phyloP scores from a whole-genome alignment of 2,797 vertebrate species.

The Danio jaintianensis region DNA sequence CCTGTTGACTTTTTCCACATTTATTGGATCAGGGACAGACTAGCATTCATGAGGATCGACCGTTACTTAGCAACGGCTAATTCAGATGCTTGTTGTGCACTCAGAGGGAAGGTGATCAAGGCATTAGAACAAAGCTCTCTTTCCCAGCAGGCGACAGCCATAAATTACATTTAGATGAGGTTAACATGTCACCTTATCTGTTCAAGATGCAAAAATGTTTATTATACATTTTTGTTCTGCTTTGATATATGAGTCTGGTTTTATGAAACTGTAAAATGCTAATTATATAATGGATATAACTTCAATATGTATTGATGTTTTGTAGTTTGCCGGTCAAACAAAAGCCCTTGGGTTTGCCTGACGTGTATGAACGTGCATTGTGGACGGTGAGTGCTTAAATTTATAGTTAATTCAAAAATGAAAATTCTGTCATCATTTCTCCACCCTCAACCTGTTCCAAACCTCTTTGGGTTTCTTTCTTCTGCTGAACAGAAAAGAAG shows the following conservation, averaged over 20 bases:
- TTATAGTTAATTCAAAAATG: background rate
- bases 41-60: constrained; percentile 41
- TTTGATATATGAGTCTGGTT: background rate
- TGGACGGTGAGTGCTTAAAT: constrained; percentile 86
- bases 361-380: constrained; percentile 96
- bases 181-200: constrained; percentile 25
- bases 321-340: constrained; percentile 96
- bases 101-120: constrained; percentile 53
- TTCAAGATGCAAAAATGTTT: background rate
- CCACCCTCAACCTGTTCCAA: too few species aligned
- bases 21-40: constrained; percentile 42
- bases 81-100: constrained; percentile 56
- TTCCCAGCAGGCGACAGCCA: constrained; percentile 23
- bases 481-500: too few species aligned
- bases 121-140: constrained; percentile 48
- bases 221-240: background rate
- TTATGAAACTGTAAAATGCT: background rate
- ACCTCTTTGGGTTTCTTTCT: too few species aligned
- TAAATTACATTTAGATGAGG: constrained; percentile 3
- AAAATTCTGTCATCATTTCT: too few species aligned
- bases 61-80: constrained; percentile 61
- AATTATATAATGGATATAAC: background rate
- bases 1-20: constrained; percentile 55
- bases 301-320: constrained; percentile 10
- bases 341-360: constrained; percentile 98